Percentiles rank a stretch among this genome's conserved stretches.
phyloP scores from a whole-genome alignment of 92 coral and sea anemone species.

The Porites evermanni region DNA sequence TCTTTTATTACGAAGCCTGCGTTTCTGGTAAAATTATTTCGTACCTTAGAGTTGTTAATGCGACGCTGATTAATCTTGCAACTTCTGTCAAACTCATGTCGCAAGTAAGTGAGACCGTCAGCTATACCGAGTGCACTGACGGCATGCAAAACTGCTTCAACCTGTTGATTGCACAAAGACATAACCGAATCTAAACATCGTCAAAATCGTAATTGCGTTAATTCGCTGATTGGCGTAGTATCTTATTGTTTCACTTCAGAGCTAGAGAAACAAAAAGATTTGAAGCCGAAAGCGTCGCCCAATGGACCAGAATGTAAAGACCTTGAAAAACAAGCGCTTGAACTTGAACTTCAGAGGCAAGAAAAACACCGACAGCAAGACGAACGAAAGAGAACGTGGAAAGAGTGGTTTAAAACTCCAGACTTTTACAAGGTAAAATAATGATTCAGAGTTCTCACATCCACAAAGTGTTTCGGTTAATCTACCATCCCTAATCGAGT shows the following conservation, averaged over 20 bases:
- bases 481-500: too few species aligned
- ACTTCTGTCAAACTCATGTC: background rate
- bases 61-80: background rate
- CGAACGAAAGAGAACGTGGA: constrained; percentile 53
- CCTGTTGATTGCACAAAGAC: too few species aligned
- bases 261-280: constrained; percentile 4
- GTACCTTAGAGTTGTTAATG: too few species aligned
- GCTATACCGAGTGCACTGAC: too few species aligned
- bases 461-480: too few species aligned
- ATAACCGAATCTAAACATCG: too few species aligned
- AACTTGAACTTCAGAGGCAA: constrained; percentile 60
- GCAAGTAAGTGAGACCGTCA: too few species aligned
- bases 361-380: constrained; percentile 40
- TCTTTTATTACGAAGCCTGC: too few species aligned
- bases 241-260: background rate
- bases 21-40: too few species aligned
- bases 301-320: constrained; percentile 29
- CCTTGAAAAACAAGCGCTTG: constrained; percentile 71
- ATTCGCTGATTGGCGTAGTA: background rate
- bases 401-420: constrained; percentile 80
- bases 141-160: too few species aligned
- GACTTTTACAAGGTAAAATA: constrained; percentile 71
- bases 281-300: constrained; percentile 2
- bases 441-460: too few species aligned
- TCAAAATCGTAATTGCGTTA: too few species aligned